These are phyloP conservation scores for Acutogordius australiensis DNA, from an alignment of 2,888 invertebrate species.

Conservation along the genomic window DNA sequence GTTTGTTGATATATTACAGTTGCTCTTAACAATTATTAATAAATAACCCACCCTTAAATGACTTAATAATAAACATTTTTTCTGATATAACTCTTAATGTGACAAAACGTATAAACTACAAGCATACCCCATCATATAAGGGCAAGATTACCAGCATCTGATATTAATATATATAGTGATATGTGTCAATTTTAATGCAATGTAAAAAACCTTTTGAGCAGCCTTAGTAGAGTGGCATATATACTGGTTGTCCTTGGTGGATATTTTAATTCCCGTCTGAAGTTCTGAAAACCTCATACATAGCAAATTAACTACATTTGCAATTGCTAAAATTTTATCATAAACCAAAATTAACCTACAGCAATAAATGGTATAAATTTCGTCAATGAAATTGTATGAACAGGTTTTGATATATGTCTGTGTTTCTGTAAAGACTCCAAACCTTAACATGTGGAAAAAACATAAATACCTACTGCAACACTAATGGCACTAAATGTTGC, in stretches of 20 bases:
- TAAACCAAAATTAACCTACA: constrained; percentile 14
- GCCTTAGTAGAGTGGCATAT: constrained; percentile 27
- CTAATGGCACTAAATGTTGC: constrained; percentile 27
- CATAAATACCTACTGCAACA: constrained; percentile 23
- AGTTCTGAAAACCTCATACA: constrained; percentile 27
- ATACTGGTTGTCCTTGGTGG: constrained; percentile 23
- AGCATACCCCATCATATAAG: too few species aligned
- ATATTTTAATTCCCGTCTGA: constrained; percentile 26
- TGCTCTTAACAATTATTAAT: too few species aligned
- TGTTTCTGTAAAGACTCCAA: background rate
- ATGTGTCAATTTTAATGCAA: too few species aligned
- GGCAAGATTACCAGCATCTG: too few species aligned
- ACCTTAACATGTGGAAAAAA: constrained; percentile 15
- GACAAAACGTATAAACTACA: too few species aligned
- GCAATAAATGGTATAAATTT: constrained; percentile 1
- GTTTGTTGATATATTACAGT: too few species aligned
- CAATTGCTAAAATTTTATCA: constrained; percentile 19
- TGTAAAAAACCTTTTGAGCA: constrained; percentile 24
- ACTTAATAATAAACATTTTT: too few species aligned
- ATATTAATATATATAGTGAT: too few species aligned
- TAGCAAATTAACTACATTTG: constrained; percentile 26
- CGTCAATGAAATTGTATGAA: background rate
- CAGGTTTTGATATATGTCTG: background rate
- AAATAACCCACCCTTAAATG: too few species aligned
- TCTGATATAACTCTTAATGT: too few species aligned